phyloP scores from a whole-genome alignment of 2,113 vertebrate genomes.

The Fukomys damarensis region DNA sequence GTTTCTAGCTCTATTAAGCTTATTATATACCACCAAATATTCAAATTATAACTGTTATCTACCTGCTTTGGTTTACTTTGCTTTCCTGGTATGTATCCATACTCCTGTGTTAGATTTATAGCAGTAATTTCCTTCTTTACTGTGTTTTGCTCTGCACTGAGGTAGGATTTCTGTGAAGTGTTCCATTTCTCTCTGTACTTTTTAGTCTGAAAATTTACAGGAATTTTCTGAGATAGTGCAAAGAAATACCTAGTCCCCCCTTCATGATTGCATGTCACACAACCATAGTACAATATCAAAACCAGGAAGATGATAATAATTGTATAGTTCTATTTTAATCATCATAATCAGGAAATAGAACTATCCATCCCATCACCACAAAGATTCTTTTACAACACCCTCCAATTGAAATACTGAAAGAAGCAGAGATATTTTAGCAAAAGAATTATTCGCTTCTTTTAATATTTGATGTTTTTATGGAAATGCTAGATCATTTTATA shows the following conservation, averaged over 20 bases:
- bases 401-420: background rate
- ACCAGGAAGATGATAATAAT: background rate
- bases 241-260: background rate
- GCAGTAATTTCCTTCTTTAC: background rate
- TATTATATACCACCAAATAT: background rate
- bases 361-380: background rate
- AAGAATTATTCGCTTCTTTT: background rate
- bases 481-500: background rate
- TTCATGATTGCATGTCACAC: background rate
- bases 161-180: background rate
- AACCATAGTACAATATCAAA: background rate
- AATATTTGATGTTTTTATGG: background rate
- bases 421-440: background rate
- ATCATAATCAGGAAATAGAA: background rate
- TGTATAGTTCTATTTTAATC: background rate
- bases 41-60: background rate
- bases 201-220: background rate
- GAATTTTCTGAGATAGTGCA: background rate
- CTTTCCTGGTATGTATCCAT: background rate
- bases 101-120: background rate
- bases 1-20: background rate
- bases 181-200: background rate
- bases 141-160: background rate
- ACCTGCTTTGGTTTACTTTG: slow-evolving; percentile 8
- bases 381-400: background rate